phyloP scores from a whole-genome alignment of 2,113 vertebrate species.

The Atractosteus spatula region DNA sequence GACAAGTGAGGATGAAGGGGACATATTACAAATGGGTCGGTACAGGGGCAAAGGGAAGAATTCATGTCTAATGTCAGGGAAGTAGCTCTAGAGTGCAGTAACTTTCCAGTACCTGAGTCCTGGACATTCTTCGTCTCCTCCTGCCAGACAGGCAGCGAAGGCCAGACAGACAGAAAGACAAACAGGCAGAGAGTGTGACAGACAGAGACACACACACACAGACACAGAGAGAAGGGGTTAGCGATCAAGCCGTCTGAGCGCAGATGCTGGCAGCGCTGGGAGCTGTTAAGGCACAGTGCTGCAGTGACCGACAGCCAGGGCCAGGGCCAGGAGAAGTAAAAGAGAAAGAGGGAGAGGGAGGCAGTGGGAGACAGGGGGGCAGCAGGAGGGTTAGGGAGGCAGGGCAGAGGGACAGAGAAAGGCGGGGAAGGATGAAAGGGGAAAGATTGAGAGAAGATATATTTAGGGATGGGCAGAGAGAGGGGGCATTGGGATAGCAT shows the following conservation, averaged over 20 bases:
- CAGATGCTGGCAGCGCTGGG: not conserved
- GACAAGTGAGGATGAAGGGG: too few relatives aligned
- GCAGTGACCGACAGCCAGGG: too few relatives aligned
- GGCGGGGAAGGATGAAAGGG: not conserved
- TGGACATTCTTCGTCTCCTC: slow-evolving; percentile 69
- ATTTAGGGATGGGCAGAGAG: too few relatives aligned
- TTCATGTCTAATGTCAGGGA: too few relatives aligned
- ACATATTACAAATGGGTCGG: not conserved
- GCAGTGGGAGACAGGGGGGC: not conserved
- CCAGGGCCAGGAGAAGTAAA: slow-evolving; percentile 12
- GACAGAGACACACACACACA: slow-evolving; percentile 10
- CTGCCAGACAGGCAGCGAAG: slow-evolving; percentile 50
- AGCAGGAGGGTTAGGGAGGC: not conserved
- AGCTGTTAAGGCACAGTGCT: too few relatives aligned
- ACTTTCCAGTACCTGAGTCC: slow-evolving; percentile 58
- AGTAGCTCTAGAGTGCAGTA: too few relatives aligned
- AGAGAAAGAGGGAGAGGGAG: not conserved
- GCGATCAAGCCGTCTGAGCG: not conserved
- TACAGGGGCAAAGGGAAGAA: not conserved
- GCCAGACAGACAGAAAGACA: slow-evolving; percentile 24
- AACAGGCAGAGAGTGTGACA: not conserved
- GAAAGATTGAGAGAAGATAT: too few relatives aligned
- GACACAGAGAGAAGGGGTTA: slow-evolving; percentile 11
- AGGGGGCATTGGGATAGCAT: not conserved
- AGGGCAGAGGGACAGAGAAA: not conserved